Percentiles rank a stretch among this genome's conserved stretches.
phyloP scores from a whole-genome alignment of 2,113 vertebrate genomes.

The Hiodon tergisus region DNA sequence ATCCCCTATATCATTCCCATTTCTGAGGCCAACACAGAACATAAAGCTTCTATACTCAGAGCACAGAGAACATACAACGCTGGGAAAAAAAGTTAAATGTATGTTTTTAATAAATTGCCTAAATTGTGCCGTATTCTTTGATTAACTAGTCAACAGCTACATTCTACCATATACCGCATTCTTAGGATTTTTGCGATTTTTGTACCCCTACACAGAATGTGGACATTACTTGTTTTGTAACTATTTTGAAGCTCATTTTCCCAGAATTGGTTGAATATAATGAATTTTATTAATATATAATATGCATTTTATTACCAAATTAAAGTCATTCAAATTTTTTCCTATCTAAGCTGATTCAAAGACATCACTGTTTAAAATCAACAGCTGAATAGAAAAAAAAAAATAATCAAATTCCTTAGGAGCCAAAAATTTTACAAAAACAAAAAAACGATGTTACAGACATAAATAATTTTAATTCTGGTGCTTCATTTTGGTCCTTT shows the following conservation, averaged over 20 bases:
- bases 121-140: not conserved
- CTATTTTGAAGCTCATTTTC: not conserved
- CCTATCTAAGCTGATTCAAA: not conserved
- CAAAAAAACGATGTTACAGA: constrained; percentile 27
- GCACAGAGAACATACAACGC: too few relatives aligned
- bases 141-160: not conserved
- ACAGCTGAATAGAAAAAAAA: constrained; percentile 31
- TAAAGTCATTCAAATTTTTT: not conserved
- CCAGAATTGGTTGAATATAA: too few relatives aligned
- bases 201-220: constrained; percentile 2
- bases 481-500: constrained; percentile 30
- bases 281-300: too few relatives aligned
- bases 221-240: not conserved
- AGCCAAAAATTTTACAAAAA: constrained; percentile 18
- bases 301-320: not conserved
- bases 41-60: too few relatives aligned
- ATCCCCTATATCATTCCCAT: too few relatives aligned
- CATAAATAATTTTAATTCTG: not conserved
- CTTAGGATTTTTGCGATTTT: not conserved
- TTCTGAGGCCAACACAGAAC: too few relatives aligned
- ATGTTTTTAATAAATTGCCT: not conserved
- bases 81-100: too few relatives aligned
- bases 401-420: constrained; percentile 28
- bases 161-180: not conserved
- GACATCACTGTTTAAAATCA: constrained; percentile 14